phyloP scores from a whole-genome alignment of 2,888 invertebrate genomes.

The Escarpia spicata region DNA sequence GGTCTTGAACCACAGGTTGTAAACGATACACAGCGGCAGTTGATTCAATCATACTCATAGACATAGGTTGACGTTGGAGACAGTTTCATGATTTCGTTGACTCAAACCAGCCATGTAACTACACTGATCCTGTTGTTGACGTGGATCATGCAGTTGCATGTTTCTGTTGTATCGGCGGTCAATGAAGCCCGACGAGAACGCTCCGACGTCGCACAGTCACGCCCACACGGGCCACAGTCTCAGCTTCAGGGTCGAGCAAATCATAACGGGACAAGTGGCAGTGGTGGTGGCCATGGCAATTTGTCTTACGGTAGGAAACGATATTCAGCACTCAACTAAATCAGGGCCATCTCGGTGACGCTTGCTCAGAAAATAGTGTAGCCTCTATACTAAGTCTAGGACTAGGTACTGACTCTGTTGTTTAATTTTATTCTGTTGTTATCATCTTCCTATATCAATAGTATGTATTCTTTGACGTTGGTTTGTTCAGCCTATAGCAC shows the following conservation, averaged over 20 bases:
- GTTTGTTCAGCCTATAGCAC: too few relatives aligned
- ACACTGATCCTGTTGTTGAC: neutral
- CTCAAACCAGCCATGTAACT: neutral
- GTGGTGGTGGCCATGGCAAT: neutral
- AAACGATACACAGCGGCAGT: neutral
- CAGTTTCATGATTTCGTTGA: slow-evolving; percentile 8
- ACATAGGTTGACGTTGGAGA: neutral
- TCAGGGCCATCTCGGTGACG: too few relatives aligned
- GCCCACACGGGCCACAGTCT: too few relatives aligned
- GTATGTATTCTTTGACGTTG: too few relatives aligned
- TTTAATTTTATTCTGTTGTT: too few relatives aligned
- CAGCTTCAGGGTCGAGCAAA: too few relatives aligned
- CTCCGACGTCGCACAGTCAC: neutral
- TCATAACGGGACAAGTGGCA: neutral
- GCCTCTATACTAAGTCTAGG: too few relatives aligned
- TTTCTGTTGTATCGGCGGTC: neutral
- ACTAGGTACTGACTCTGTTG: too few relatives aligned
- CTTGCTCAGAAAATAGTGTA: too few relatives aligned
- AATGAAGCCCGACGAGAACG: neutral
- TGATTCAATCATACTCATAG: too few relatives aligned
- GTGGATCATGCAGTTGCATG: neutral
- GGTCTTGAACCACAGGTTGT: neutral
- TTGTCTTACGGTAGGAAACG: neutral
- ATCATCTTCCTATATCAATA: too few relatives aligned
- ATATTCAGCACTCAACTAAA: neutral